Evolutionary conservation across 2,797 vertebrate genomes (phyloP).

Genomic region (Phrynocephalus guinanensis): DNA sequence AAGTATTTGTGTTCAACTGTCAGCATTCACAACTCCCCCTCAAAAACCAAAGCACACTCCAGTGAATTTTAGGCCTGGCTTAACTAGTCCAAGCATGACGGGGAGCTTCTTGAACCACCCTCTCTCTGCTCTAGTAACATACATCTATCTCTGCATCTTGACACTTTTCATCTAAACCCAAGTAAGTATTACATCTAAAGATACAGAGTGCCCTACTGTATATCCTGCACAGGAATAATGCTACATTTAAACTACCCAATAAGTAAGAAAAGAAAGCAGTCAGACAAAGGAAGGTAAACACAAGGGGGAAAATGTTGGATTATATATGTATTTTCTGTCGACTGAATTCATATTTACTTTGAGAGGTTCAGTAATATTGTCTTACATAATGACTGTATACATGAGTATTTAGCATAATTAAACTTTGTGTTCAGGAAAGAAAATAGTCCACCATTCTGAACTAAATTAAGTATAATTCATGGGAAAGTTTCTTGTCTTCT

Average conservation of each 20-base stretch:
- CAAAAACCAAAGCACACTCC: too few relatives aligned
- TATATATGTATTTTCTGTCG: slow-evolving; percentile 5
- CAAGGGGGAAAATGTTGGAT: not conserved
- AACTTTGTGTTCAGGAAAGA: slow-evolving; percentile 49
- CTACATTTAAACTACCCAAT: slow-evolving; percentile 7
- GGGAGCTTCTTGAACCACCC: too few relatives aligned
- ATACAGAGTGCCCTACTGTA: not conserved
- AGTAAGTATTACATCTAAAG: not conserved
- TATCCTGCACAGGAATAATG: not conserved
- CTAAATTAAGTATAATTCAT: slow-evolving; percentile 54
- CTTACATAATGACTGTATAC: slow-evolving; percentile 41
- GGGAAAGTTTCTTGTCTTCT: slow-evolving; percentile 36
- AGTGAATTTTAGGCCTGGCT: too few relatives aligned
- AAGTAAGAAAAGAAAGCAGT: slow-evolving; percentile 1
- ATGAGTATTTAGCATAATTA: slow-evolving; percentile 57
- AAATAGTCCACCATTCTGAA: slow-evolving; percentile 52
- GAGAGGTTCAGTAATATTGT: slow-evolving; percentile 42
- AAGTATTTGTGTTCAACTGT: too few relatives aligned
- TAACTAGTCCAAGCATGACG: too few relatives aligned
- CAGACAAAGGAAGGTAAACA: not conserved
- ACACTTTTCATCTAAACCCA: too few relatives aligned
- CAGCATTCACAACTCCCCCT: too few relatives aligned
- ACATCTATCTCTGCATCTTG: too few relatives aligned
- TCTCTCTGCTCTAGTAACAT: too few relatives aligned
- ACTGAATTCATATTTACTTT: slow-evolving; percentile 51